Evolutionary conservation across 2,797 vertebrate species (phyloP).

Genomic region (Sebastes kiyomatsui): DNA sequence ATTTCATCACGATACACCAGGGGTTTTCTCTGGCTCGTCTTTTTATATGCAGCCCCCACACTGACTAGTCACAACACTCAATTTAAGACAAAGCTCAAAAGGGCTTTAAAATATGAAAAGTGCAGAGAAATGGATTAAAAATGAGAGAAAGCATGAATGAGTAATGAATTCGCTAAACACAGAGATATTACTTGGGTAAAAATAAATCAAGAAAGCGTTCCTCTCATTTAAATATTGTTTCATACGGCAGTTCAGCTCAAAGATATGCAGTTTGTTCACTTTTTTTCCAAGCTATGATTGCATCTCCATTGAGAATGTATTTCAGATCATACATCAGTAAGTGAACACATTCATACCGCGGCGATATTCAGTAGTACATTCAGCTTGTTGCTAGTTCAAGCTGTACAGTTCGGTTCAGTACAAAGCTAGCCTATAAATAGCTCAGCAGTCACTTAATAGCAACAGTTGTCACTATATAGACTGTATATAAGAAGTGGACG

Average conservation of each 20-base stretch:
- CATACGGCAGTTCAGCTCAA: neutral
- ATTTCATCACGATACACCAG: slow-evolving; percentile 29
- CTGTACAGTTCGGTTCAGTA: rapidly evolving
- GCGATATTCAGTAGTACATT: neutral
- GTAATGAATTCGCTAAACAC: slow-evolving; percentile 29
- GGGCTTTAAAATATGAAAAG: slow-evolving; percentile 39
- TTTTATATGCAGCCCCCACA: slow-evolving; percentile 29
- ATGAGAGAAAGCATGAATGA: slow-evolving; percentile 19
- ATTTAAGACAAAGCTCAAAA: slow-evolving; percentile 44
- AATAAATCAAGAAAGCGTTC: neutral
- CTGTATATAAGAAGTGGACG: too few species aligned
- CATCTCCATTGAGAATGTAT: neutral
- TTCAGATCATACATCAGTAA: neutral
- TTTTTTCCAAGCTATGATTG: neutral
- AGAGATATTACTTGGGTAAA: neutral
- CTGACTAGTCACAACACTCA: slow-evolving; percentile 42
- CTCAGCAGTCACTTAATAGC: too few species aligned
- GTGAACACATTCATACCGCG: neutral
- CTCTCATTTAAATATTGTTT: slow-evolving; percentile 7
- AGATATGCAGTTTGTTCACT: neutral
- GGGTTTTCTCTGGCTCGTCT: slow-evolving; percentile 44
- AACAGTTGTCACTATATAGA: too few species aligned
- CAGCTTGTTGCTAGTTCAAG: neutral
- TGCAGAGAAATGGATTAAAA: slow-evolving; percentile 27
- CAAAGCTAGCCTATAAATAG: neutral